A percentile compares a stretch with the other conserved stretches of the same genome.
These are phyloP conservation scores for Lichenostomus cassidix DNA, from an alignment of 2,113 vertebrate genomes.

Conservation along the genomic window DNA sequence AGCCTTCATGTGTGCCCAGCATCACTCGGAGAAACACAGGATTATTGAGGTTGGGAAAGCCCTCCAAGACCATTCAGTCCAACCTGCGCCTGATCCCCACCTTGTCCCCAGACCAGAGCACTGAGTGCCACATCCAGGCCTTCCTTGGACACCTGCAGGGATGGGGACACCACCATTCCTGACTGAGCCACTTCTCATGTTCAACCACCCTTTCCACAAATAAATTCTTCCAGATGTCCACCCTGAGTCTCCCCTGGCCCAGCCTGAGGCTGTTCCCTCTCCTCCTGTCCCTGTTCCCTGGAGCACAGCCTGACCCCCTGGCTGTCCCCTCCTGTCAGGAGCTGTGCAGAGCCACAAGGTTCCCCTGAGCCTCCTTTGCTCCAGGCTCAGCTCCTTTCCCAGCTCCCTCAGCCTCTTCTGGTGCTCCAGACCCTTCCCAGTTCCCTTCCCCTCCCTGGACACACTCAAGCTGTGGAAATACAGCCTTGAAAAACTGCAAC, in stretches of 20 bases:
- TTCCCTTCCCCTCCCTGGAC: fast-evolving
- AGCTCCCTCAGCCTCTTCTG: background rate
- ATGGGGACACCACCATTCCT: background rate
- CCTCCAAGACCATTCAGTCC: background rate
- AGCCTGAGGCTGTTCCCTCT: fast-evolving
- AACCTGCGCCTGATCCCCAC: background rate
- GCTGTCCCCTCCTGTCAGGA: background rate
- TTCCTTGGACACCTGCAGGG: background rate
- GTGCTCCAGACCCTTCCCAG: background rate
- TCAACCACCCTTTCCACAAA: too few relatives aligned
- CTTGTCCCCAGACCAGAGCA: background rate
- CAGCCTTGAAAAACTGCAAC: background rate
- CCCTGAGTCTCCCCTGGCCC: fast-evolving
- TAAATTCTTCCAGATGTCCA: background rate
- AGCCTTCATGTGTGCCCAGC: fast-evolving
- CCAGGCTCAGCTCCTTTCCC: background rate
- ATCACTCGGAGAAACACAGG: background rate
- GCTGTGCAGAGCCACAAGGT: background rate
- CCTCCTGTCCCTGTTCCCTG: background rate
- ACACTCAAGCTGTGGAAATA: background rate
- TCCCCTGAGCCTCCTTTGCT: background rate
- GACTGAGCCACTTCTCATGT: background rate
- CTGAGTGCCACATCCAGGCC: fast-evolving
- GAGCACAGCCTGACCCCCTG: fast-evolving
- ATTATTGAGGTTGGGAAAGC: background rate